These are phyloP conservation scores for Stichodactyla mertensii DNA, from an alignment of 64 coral and sea anemone genomes.

Conservation along the genomic window DNA sequence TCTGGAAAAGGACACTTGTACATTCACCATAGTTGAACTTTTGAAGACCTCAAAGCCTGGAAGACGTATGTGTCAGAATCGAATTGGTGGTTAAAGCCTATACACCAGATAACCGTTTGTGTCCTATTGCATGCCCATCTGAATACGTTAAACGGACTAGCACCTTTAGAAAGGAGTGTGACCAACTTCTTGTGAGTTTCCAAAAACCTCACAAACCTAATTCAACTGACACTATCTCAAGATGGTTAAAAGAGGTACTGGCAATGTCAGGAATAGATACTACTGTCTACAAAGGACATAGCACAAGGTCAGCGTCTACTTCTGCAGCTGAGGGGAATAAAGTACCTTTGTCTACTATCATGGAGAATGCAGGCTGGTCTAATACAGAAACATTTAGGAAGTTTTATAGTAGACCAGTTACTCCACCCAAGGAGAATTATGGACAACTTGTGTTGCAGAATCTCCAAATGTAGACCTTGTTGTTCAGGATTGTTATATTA, in stretches of 20 bases:
- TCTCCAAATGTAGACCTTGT: conserved; percentile 32
- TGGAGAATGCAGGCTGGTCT: conserved; percentile 69
- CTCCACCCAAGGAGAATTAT: neutral
- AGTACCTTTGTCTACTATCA: conserved; percentile 38
- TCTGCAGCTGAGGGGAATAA: conserved; percentile 31
- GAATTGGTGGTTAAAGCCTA: conserved; percentile 42
- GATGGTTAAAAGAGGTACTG: conserved; percentile 41
- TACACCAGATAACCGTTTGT: conserved; percentile 12
- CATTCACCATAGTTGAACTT: conserved; percentile 7
- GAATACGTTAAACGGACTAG: conserved; percentile 35
- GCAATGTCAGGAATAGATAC: conserved; percentile 29
- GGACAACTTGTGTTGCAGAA: conserved; percentile 53
- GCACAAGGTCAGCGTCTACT: conserved; percentile 21
- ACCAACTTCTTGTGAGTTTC: conserved; percentile 33
- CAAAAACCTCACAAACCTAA: conserved; percentile 43
- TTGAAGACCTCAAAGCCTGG: conserved; percentile 34
- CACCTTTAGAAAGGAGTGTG: neutral
- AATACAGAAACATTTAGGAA: conserved; percentile 42
- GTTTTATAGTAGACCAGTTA: conserved; percentile 55
- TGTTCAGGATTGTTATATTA: conserved; percentile 14
- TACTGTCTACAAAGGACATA: conserved; percentile 28
- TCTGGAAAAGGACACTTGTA: conserved; percentile 10
- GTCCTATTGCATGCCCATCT: conserved; percentile 19
- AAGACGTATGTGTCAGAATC: conserved; percentile 25
- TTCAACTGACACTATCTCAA: conserved; percentile 54